These are phyloP conservation scores for Drosophila chauvacae DNA, from an alignment of 1,140 invertebrate species.

Conservation along the genomic window DNA sequence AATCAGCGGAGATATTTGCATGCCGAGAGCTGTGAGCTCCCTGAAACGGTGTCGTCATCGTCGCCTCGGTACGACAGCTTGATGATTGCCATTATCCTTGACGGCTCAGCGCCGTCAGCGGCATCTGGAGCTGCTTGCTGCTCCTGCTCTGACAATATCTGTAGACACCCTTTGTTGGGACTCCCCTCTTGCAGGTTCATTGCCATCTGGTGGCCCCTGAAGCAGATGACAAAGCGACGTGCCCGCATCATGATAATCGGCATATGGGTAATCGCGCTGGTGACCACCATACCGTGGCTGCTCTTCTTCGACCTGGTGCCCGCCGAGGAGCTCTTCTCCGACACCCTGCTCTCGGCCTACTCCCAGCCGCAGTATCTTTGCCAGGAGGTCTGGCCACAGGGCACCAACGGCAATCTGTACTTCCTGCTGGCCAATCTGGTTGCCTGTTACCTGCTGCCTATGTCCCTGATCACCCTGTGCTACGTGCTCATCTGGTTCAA, in stretches of 20 bases:
- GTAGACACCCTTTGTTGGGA: conserved; percentile 72
- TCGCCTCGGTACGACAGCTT: conserved; percentile 48
- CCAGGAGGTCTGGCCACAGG: conserved; percentile 93
- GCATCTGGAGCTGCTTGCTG: conserved; percentile 17
- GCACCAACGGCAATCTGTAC: conserved; percentile 91
- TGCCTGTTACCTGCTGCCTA: conserved; percentile 96
- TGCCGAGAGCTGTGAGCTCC: conserved; percentile 44
- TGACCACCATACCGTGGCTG: conserved; percentile 94
- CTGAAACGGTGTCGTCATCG: conserved; percentile 73
- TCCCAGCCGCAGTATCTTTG: conserved; percentile 89
- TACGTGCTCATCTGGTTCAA: conserved; percentile 97
- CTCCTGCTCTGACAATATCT: conserved; percentile 31
- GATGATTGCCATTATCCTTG: conserved; percentile 75
- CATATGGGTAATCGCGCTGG: conserved; percentile 95
- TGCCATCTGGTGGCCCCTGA: conserved; percentile 97
- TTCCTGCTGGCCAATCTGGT: conserved; percentile 95
- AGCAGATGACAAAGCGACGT: conserved; percentile 94
- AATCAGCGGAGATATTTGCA: conserved; percentile 80
- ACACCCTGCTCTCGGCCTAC: conserved; percentile 64
- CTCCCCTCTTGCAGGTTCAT: conserved; percentile 92
- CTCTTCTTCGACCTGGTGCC: conserved; percentile 94
- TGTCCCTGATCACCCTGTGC: conserved; percentile 95
- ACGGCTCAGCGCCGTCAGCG: conserved; percentile 35
- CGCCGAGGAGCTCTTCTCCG: conserved; percentile 87
- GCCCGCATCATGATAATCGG: conserved; percentile 94